These are phyloP conservation scores for Gastracanthus pulcherrimus DNA, from an alignment of 2,888 invertebrate species.

Conservation along the genomic window DNA sequence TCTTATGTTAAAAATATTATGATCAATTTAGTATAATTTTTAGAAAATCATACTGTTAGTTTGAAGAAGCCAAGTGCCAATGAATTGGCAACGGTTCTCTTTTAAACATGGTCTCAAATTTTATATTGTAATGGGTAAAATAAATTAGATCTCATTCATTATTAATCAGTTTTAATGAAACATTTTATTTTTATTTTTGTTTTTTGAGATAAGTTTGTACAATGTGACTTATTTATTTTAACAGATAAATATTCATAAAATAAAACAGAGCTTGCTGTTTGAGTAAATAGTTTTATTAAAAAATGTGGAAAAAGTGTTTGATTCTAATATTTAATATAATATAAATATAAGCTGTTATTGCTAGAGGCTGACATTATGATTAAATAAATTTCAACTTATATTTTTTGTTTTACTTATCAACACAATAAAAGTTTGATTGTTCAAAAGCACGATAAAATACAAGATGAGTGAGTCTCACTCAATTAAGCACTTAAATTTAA, in stretches of 20 bases:
- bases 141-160: no score
- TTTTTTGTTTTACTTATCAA: not conserved
- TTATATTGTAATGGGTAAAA: no score
- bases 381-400: not conserved
- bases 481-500: conserved; percentile 1
- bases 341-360: not conserved
- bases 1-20: no score
- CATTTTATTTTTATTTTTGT: no score
- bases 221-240: no score
- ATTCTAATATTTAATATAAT: not conserved
- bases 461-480: not conserved
- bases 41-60: no score
- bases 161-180: no score
- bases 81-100: no score
- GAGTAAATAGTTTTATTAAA: not conserved
- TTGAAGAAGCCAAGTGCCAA: no score
- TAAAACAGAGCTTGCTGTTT: not conserved
- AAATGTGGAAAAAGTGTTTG: not conserved
- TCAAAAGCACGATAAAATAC: not conserved
- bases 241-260: not conserved
- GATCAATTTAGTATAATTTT: no score
- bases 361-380: not conserved
- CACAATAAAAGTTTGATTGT: not conserved
- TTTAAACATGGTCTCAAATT: no score
- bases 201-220: no score